These are phyloP conservation scores for Actias luna DNA, from an alignment of 2,888 invertebrate genomes.

Conservation along the genomic window DNA sequence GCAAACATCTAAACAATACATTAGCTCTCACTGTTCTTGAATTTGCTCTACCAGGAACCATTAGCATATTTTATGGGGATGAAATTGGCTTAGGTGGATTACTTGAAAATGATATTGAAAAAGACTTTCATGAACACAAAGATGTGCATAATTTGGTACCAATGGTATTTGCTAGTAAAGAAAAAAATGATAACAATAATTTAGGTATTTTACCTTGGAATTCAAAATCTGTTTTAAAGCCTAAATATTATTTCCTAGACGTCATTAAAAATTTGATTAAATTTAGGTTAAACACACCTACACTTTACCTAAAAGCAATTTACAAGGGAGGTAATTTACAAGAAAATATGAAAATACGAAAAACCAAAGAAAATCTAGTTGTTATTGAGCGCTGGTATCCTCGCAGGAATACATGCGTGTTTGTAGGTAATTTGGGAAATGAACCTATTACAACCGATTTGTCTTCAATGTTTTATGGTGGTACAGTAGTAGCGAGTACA, in stretches of 20 bases:
- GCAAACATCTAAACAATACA: slow-evolving; percentile 83
- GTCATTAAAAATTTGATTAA: slow-evolving; percentile 82
- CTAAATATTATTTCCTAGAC: slow-evolving; percentile 75
- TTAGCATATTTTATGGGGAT: slow-evolving; percentile 95
- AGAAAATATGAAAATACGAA: slow-evolving; percentile 86
- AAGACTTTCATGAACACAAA: slow-evolving; percentile 81
- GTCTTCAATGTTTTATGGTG: slow-evolving; percentile 89
- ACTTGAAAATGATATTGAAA: slow-evolving; percentile 71
- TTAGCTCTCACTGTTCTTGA: slow-evolving; percentile 87
- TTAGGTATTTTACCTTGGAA: slow-evolving; percentile 84
- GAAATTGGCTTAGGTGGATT: slow-evolving; percentile 88
- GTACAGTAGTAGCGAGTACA: slow-evolving; percentile 74
- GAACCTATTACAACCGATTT: slow-evolving; percentile 85
- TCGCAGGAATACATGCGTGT: slow-evolving; percentile 88
- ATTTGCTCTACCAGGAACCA: slow-evolving; percentile 91
- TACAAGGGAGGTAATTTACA: slow-evolving; percentile 83
- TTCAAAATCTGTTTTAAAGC: slow-evolving; percentile 75
- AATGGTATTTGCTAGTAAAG: slow-evolving; percentile 84
- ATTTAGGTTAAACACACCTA: slow-evolving; percentile 84
- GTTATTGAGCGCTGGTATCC: slow-evolving; percentile 90
- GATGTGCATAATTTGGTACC: slow-evolving; percentile 86
- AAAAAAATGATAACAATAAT: slow-evolving; percentile 46
- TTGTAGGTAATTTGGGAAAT: slow-evolving; percentile 87
- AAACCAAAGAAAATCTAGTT: slow-evolving; percentile 84
- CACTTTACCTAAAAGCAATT: slow-evolving; percentile 87